A percentile compares a stretch with the other conserved stretches of the same genome.
Evolutionary conservation across 2,888 invertebrate genomes (phyloP).

Genomic region (Diarsia brunnea): DNA sequence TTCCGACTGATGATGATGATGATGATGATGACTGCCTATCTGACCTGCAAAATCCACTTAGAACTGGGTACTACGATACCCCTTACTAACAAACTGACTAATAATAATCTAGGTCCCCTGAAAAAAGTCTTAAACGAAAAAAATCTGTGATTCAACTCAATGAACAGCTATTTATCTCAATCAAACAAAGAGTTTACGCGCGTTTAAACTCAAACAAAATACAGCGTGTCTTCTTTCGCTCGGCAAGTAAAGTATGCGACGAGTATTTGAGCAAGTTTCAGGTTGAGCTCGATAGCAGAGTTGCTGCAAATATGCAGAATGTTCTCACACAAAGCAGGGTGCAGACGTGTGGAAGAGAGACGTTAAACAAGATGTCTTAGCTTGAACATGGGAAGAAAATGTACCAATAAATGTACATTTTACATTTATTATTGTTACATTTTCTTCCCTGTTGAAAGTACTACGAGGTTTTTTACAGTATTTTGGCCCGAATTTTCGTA

Average conservation of each 20-base stretch:
- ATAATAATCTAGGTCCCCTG: background rate
- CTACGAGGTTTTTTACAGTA: background rate
- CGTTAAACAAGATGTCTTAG: constrained; percentile 1
- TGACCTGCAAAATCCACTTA: too few relatives aligned
- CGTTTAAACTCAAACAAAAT: constrained; percentile 8
- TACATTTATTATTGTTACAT: too few relatives aligned
- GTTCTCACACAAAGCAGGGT: constrained; percentile 3
- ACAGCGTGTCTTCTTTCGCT: constrained; percentile 16
- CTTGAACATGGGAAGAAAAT: background rate
- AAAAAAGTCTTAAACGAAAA: background rate
- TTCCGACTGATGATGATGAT: too few relatives aligned
- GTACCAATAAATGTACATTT: too few relatives aligned
- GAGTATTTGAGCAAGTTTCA: constrained; percentile 23
- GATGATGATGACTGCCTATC: too few relatives aligned
- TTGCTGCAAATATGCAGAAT: constrained; percentile 7
- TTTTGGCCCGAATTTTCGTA: too few relatives aligned
- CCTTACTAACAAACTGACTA: too few relatives aligned
- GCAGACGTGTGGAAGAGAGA: constrained; percentile 5
- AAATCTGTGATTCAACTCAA: background rate
- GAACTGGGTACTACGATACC: too few relatives aligned
- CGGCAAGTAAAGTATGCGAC: constrained; percentile 11
- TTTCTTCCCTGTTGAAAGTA: too few relatives aligned
- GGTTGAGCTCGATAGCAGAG: constrained; percentile 9
- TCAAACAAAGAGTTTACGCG: constrained; percentile 10
- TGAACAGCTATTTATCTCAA: background rate